Percentiles rank a stretch among this genome's conserved stretches.
Evolutionary conservation across 1,140 invertebrate species (phyloP).

Genomic region (Tetragonula clypearis): DNA sequence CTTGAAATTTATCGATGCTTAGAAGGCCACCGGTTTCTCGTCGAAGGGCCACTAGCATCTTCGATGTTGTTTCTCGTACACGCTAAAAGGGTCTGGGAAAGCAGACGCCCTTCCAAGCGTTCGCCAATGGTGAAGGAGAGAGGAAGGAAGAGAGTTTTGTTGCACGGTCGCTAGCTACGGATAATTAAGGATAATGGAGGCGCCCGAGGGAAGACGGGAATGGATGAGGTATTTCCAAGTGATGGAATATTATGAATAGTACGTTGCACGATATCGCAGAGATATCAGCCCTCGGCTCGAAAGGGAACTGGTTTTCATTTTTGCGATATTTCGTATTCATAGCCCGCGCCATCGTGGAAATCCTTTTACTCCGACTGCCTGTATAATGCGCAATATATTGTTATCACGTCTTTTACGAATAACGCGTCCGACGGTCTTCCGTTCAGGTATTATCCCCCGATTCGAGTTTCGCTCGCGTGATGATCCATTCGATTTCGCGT

Average conservation of each 20-base stretch:
- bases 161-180: slow-evolving; percentile 61
- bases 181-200: slow-evolving; percentile 70
- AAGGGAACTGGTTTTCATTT: slow-evolving; percentile 59
- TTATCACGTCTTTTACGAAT: slow-evolving; percentile 8
- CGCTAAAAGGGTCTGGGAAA: slow-evolving; percentile 48
- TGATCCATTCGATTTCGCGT: neutral
- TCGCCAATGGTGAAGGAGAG: neutral
- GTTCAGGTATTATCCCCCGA: neutral
- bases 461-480: neutral
- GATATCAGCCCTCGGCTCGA: slow-evolving; percentile 24
- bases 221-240: slow-evolving; percentile 64
- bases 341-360: neutral
- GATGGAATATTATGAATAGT: slow-evolving; percentile 69
- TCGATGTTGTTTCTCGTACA: neutral
- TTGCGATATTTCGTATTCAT: slow-evolving; percentile 28
- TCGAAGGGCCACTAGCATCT: neutral
- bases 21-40: slow-evolving; percentile 39
- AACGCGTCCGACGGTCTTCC: neutral
- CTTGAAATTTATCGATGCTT: slow-evolving; percentile 40
- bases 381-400: neutral
- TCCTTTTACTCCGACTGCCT: neutral
- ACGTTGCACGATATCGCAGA: slow-evolving; percentile 47
- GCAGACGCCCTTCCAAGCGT: neutral
- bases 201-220: slow-evolving; percentile 63
- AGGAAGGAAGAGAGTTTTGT: slow-evolving; percentile 45